Evolutionary conservation across 2,888 invertebrate species (phyloP).

Genomic region (Drosophila percnosoma): DNA sequence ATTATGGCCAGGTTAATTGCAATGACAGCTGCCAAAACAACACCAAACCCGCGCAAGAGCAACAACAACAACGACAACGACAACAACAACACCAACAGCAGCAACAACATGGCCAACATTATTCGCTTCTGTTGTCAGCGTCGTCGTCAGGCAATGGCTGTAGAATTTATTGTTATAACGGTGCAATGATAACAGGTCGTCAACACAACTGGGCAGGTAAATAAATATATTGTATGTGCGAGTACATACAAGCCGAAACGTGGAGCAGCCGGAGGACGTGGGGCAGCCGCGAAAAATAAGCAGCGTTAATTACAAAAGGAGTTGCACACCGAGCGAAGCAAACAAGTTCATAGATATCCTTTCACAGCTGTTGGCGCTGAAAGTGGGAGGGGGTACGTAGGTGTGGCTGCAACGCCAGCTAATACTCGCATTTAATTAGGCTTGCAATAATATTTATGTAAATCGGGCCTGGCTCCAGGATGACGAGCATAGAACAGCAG

Average conservation of each 20-base stretch:
- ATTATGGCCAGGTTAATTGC: constrained; percentile 77
- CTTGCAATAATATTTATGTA: constrained; percentile 82
- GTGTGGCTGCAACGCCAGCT: constrained; percentile 40
- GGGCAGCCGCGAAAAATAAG: constrained; percentile 60
- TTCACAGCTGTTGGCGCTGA: constrained; percentile 19
- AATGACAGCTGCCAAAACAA: constrained; percentile 78
- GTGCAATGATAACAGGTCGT: constrained; percentile 76
- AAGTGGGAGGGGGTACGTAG: background rate
- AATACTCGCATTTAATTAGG: constrained; percentile 82
- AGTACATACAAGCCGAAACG: constrained; percentile 17
- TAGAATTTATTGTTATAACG: constrained; percentile 76
- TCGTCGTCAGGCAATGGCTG: constrained; percentile 47
- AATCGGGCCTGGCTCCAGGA: constrained; percentile 70
- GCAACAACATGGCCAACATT: constrained; percentile 40
- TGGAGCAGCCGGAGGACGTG: background rate
- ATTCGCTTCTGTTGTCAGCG: constrained; percentile 59
- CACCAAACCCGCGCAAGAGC: constrained; percentile 63
- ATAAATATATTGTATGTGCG: constrained; percentile 49
- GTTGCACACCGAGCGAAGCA: constrained; percentile 44
- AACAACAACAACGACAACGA: constrained; percentile 56
- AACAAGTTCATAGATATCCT: constrained; percentile 42
- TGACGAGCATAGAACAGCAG: constrained; percentile 42
- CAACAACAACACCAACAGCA: constrained; percentile 16
- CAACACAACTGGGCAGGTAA: constrained; percentile 68
- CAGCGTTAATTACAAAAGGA: constrained; percentile 70